Evolutionary conservation across 2,888 invertebrate species (phyloP).

Genomic region (Clepsis dumicolana): DNA sequence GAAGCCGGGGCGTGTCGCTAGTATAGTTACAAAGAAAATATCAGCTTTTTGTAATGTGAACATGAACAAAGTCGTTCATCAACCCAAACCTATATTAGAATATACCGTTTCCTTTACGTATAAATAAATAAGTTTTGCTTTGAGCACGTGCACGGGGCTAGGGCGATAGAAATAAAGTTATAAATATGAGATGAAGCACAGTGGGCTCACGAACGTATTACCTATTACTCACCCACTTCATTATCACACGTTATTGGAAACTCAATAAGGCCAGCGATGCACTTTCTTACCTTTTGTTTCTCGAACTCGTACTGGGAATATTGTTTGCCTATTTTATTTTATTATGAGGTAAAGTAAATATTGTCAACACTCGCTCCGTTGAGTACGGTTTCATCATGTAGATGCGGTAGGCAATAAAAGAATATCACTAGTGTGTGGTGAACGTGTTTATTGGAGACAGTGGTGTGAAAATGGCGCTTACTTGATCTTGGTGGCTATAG

Average conservation of each 20-base stretch:
- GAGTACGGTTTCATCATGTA: conserved; percentile 56
- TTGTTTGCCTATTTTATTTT: conserved; percentile 60
- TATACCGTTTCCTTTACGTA: conserved; percentile 48
- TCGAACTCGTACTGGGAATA: conserved; percentile 43
- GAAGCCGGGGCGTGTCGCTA: too few species aligned
- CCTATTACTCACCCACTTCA: conserved; percentile 62
- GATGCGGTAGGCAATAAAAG: conserved; percentile 51
- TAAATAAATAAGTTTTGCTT: conserved; percentile 53
- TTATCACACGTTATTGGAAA: conserved; percentile 74
- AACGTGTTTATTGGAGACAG: conserved; percentile 28
- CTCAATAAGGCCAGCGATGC: conserved; percentile 65
- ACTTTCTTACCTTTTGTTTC: conserved; percentile 57
- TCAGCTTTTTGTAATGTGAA: conserved; percentile 39
- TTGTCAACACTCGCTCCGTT: conserved; percentile 49
- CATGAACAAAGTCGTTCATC: conserved; percentile 40
- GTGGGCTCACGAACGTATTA: conserved; percentile 55
- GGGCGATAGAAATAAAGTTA: conserved; percentile 65
- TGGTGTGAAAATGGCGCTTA: conserved; percentile 29
- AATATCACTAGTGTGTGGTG: conserved; percentile 37
- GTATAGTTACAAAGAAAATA: conserved; percentile 48
- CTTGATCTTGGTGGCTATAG: conserved; percentile 23
- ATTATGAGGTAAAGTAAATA: conserved; percentile 61
- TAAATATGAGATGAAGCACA: conserved; percentile 70
- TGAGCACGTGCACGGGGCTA: conserved; percentile 55
- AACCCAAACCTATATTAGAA: conserved; percentile 44